Conservation (phyloP, 2,888 invertebrate species). For the Iphiclides podalirius region DNA sequence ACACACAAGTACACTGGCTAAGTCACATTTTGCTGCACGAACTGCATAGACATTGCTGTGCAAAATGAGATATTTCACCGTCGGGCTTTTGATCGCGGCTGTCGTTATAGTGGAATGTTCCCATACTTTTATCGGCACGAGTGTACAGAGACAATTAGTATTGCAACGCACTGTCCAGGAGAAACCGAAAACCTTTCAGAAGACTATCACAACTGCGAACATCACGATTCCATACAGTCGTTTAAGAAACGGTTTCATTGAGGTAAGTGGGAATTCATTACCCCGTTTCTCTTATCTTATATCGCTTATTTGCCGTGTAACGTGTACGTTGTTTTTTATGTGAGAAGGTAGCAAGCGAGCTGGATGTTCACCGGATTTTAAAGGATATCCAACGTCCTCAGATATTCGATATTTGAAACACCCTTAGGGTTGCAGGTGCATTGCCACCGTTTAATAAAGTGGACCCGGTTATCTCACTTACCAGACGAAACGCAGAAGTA, state of each 20-base stretch:
- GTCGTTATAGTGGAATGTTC: slow-evolving; percentile 45
- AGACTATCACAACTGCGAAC: slow-evolving; percentile 51
- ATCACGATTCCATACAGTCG: slow-evolving; percentile 38
- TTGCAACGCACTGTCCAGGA: slow-evolving; percentile 41
- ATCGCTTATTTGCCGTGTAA: too few species aligned
- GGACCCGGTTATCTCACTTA: too few species aligned
- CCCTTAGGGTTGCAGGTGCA: too few species aligned
- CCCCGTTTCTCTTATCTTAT: too few species aligned
- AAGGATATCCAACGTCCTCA: too few species aligned
- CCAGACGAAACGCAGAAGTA: too few species aligned
- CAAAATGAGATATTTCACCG: slow-evolving; percentile 37
- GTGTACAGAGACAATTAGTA: slow-evolving; percentile 40
- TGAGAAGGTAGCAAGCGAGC: too few species aligned
- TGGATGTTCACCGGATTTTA: too few species aligned
- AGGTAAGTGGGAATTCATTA: slow-evolving; percentile 42
- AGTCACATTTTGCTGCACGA: neutral
- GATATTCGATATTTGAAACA: too few species aligned
- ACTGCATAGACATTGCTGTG: neutral
- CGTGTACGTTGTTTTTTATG: too few species aligned
- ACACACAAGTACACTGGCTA: neutral
- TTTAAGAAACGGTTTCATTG: slow-evolving; percentile 35
- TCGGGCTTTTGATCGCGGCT: slow-evolving; percentile 34
- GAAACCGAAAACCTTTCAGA: slow-evolving; percentile 40
- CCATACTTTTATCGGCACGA: slow-evolving; percentile 56
- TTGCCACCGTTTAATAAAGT: too few species aligned